phyloP scores from a whole-genome alignment of 2,888 invertebrate genomes.

The Eristalinus aeneus region DNA sequence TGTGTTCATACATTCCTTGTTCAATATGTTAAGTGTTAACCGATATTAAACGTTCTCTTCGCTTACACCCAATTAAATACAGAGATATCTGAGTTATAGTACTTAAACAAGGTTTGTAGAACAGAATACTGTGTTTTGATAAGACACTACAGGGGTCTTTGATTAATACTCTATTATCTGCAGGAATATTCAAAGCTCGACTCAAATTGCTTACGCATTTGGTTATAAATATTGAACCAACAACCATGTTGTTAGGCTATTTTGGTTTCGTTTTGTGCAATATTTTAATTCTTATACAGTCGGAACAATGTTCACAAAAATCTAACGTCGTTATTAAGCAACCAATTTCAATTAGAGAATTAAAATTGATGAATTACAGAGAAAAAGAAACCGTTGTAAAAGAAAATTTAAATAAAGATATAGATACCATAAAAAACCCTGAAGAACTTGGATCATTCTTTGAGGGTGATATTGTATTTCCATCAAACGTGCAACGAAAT shows the following conservation, averaged over 20 bases:
- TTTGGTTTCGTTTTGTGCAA: not conserved
- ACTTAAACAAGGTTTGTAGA: not conserved
- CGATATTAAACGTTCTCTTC: too few relatives aligned
- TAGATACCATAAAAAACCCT: constrained; percentile 82
- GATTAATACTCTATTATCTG: not conserved
- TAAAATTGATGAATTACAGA: not conserved
- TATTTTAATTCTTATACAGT: not conserved
- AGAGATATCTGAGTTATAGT: not conserved
- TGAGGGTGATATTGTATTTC: constrained; percentile 86
- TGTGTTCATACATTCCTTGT: too few relatives aligned
- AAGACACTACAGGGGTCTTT: constrained; percentile 24
- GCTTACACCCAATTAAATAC: too few relatives aligned
- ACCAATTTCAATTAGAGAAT: not conserved
- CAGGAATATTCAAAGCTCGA: not conserved
- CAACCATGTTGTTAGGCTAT: constrained; percentile 14
- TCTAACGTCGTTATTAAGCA: not conserved
- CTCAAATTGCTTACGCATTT: not conserved
- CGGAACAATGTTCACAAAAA: not conserved
- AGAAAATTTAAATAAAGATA: not conserved
- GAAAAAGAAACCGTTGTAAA: not conserved
- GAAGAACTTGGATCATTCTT: constrained; percentile 87
- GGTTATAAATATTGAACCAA: not conserved
- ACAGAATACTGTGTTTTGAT: constrained; percentile 6
- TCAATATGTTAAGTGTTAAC: too few relatives aligned
- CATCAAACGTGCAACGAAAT: constrained; percentile 81